Evolutionary conservation across 1,140 invertebrate genomes (phyloP).

Genomic region (Pseudoatta argentina): DNA sequence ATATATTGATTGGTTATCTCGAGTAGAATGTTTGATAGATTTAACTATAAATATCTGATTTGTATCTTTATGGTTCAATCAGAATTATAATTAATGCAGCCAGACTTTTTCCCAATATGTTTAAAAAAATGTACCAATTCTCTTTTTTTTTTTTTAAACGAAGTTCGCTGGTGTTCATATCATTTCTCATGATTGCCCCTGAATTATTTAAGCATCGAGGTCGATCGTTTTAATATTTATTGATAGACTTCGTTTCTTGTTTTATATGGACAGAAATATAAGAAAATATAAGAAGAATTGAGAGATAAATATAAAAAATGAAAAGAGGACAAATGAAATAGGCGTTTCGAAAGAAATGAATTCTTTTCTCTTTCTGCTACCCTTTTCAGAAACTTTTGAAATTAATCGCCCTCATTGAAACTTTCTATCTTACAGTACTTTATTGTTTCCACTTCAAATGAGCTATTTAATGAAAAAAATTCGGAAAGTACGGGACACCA

Average conservation of each 20-base stretch:
- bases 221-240: neutral
- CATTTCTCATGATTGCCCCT: neutral
- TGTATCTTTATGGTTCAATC: no score
- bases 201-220: neutral
- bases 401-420: neutral
- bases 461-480: neutral
- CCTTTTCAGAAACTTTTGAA: neutral
- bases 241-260: neutral
- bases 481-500: neutral
- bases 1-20: no score
- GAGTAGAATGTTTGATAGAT: no score
- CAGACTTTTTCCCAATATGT: no score
- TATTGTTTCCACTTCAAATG: neutral
- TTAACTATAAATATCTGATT: no score
- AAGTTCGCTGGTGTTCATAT: neutral
- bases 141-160: no score
- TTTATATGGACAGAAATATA: neutral
- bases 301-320: neutral
- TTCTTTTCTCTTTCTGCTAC: neutral
- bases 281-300: no score
- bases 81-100: no score
- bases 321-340: neutral
- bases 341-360: neutral
- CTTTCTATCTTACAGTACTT: neutral
- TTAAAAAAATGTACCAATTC: neutral